phyloP scores from a whole-genome alignment of 2,888 invertebrate species.

The Dynastes hyllus region DNA sequence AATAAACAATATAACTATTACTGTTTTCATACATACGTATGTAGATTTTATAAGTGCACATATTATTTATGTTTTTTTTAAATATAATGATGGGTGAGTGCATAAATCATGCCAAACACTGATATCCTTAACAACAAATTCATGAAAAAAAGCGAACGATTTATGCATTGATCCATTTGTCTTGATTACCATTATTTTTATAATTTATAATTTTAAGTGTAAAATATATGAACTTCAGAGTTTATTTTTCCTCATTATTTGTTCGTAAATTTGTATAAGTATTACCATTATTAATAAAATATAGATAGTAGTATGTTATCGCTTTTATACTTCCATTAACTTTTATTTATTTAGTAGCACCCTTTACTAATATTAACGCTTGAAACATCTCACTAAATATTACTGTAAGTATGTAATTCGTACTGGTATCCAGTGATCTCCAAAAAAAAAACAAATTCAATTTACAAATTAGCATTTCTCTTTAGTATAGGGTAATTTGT shows the following conservation, averaged over 20 bases:
- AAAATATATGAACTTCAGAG: conserved; percentile 21
- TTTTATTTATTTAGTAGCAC: conserved; percentile 14
- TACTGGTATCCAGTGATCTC: not conserved
- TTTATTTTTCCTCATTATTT: conserved; percentile 19
- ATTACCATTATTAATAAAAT: conserved; percentile 20
- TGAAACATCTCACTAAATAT: not conserved
- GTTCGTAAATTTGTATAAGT: conserved; percentile 4
- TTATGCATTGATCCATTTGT: conserved; percentile 15
- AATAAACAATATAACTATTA: conserved; percentile 24
- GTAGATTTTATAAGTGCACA: conserved; percentile 34
- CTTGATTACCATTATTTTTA: conserved; percentile 35
- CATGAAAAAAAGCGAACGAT: not conserved
- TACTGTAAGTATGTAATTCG: not conserved
- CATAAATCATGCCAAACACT: not conserved
- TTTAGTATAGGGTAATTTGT: no score
- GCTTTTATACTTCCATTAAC: conserved; percentile 9
- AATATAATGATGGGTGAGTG: not conserved
- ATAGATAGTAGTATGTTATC: not conserved
- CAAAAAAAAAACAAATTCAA: not conserved
- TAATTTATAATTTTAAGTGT: conserved; percentile 41
- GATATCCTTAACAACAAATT: not conserved
- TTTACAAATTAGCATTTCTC: no score
- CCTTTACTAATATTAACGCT: conserved; percentile 18
- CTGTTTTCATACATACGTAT: conserved; percentile 17
- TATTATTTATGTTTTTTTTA: conserved; percentile 29